Evolutionary conservation across 2,113 vertebrate species (phyloP).

Genomic region (mouse (Mus musculus)): GRCm39 chr5:133603501-133604000

Average conservation of each 20-base stretch:
- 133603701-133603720: not conserved
- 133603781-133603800: not conserved
- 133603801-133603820: not conserved
- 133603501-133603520: not conserved
- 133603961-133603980: not conserved
- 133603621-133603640: too few species aligned
- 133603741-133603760: not conserved
- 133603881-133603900: not conserved
- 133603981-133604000: not conserved
- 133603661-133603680: not conserved
- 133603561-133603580: not conserved
- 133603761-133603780: too few species aligned
- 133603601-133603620: too few species aligned
- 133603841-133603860: not conserved
- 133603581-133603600: not conserved
- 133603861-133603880: fast-evolving
- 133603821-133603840: not conserved
- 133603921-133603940: not conserved
- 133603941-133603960: not conserved
- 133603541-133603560: not conserved
- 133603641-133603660: not conserved
- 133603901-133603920: not conserved
- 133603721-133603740: not conserved
- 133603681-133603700: not conserved
- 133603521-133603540: not conserved